Evolutionary conservation across 1,140 invertebrate species (phyloP), one percentile per base, ranked within the genome.

Genomic region (Oryctes rhinoceros): DNA sequence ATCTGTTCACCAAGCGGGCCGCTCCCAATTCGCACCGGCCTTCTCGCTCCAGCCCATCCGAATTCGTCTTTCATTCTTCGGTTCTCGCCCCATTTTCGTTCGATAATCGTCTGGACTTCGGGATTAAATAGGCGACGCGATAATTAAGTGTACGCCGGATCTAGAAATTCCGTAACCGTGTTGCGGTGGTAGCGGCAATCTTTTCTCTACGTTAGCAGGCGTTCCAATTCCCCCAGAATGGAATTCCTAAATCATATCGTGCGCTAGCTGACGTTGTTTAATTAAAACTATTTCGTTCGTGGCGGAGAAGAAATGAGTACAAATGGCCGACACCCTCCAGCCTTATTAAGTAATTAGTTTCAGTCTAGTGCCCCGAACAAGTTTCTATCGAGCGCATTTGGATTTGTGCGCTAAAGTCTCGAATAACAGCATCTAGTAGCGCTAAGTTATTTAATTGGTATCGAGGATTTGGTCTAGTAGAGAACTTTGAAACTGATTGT

Each of bases 281-380:
- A 59, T 59, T 59, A 59, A 59, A 59, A 59, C 53, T 59, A 59
- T 59, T 59, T 59, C 18, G 53, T 59, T 59, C 53, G 53, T 59
- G 53, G 53, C 15, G 6, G 18, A 59, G 53, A 59, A 59, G 53
- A 59, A 59, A 59, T 18, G 15, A n/a, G 53, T 59, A 59, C 53
- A 18, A 59, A 59, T 59, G 53, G 53, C 53, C 53, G 53, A 59
- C 53, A 59, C 53, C 53, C 53, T 59, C 53, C 53, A 59, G 53
- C 53, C 53, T 59, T 59, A 59, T 59, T 59, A 59, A 59, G 53
- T 59, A 59, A 59, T 59, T 59, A 59, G 53, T 59, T 59, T 59
- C 53, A 59, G 53, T 59, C 53, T n/a, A 59, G 53, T 18, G 18
- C 53, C n/a, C 53, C 24, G 24, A 30, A n/a, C n/a, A n/a, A 30